A percentile compares a stretch with the other conserved stretches of the same genome.
phyloP scores from a whole-genome alignment of 2,888 invertebrate species.

The Pyralis farinalis region DNA sequence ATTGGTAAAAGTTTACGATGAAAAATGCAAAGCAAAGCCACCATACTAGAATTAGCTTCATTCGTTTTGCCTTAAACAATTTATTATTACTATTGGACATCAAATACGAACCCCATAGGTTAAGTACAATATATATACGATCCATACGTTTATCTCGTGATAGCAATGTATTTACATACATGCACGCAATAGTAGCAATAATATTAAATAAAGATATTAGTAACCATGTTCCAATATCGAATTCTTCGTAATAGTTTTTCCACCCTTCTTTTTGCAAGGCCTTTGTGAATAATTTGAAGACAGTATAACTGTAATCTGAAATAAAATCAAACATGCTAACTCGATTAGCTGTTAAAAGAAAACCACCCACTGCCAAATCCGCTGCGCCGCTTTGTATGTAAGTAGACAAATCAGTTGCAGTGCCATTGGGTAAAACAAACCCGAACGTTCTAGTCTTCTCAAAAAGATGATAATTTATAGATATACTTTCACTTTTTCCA shows the following conservation, averaged over 20 bases:
- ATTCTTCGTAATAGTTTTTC: constrained; percentile 46
- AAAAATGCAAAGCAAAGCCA: constrained; percentile 60
- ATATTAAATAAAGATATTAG: constrained; percentile 35
- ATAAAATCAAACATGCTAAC: constrained; percentile 45
- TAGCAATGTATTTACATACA: constrained; percentile 6
- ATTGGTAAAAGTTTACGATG: constrained; percentile 50
- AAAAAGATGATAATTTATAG: constrained; percentile 29
- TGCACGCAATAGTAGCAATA: constrained; percentile 24
- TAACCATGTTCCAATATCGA: constrained; percentile 37
- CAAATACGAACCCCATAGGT: constrained; percentile 43
- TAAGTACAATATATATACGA: constrained; percentile 24
- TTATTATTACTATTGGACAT: constrained; percentile 33
- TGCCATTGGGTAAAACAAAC: constrained; percentile 40
- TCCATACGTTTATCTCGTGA: constrained; percentile 12
- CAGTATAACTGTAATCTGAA: constrained; percentile 42
- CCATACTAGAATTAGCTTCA: constrained; percentile 35
- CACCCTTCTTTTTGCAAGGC: constrained; percentile 31
- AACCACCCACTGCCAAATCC: constrained; percentile 44
- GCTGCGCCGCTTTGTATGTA: constrained; percentile 34
- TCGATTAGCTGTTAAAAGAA: constrained; percentile 41
- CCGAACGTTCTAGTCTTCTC: constrained; percentile 26
- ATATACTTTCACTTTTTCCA: constrained; percentile 31
- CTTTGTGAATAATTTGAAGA: constrained; percentile 39
- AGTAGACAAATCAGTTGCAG: constrained; percentile 39
- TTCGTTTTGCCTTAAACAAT: constrained; percentile 29